Conservation (phyloP, 2,113 vertebrate genomes). For the Chrysemys picta region DNA sequence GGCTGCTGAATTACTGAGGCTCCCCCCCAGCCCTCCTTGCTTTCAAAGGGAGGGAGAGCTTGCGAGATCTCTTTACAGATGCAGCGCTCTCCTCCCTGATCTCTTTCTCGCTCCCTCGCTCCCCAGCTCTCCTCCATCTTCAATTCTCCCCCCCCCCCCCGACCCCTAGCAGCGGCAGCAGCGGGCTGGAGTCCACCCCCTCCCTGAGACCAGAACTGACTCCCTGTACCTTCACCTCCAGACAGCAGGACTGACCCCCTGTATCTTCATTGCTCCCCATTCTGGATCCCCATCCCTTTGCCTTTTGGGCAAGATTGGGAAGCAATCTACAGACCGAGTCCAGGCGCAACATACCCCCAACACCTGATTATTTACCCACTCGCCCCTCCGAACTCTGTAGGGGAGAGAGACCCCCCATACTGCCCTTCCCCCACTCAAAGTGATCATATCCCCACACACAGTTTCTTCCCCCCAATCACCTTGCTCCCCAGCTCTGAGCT, state of each 20-base stretch:
- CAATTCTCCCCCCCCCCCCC: background rate
- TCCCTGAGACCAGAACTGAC: background rate
- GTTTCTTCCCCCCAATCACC: background rate
- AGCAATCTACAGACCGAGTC: background rate
- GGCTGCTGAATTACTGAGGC: background rate
- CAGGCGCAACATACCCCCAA: background rate
- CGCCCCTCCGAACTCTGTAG: background rate
- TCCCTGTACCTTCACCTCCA: too few species aligned
- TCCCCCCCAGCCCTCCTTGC: background rate
- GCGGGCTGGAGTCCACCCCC: background rate
- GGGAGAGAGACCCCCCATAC: background rate
- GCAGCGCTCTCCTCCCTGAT: background rate
- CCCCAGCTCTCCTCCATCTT: background rate
- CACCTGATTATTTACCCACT: background rate
- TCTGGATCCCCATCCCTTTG: background rate
- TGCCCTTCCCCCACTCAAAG: background rate
- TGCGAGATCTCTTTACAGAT: background rate
- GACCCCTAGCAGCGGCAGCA: background rate
- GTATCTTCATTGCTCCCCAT: background rate
- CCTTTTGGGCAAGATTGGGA: background rate
- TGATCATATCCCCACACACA: background rate
- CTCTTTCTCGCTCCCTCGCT: background rate
- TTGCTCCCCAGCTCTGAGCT: background rate
- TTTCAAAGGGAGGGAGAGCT: background rate
- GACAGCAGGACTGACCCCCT: too few species aligned